Evolutionary conservation across 37 sponge, comb jelly and placozoan species (phyloP), one percentile per base, ranked within the genome.

Genomic region (Bolinopsis microptera): DNA sequence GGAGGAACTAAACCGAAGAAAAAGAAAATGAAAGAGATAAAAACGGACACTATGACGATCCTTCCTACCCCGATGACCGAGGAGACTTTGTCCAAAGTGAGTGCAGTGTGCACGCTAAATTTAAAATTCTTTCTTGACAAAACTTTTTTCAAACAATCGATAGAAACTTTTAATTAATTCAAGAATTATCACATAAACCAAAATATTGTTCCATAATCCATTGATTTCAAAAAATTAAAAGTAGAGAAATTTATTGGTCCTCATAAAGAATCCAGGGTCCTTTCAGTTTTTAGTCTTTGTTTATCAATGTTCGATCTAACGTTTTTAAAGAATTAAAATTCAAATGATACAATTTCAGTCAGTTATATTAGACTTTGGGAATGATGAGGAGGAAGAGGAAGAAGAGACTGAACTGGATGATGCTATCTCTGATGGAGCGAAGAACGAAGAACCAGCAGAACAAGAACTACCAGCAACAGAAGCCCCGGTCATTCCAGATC

Each of bases 1-100:
- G 61, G 61, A 5, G 61, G 61, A 48, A 1, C 34, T 1, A 35
- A 32, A 0, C 28, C 28, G 36, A 31, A 31, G 22, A 32, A 77
- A 34, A 9, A 32, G 37, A 32, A 27, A 5, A 77, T 34, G 36
- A 77, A 77, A 1, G 80, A 77, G 33, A 77, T 77, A 33, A 77
- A 77, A 32, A 77, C 80, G 1, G 80, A 77, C 36, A 77, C 36
- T 18, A 77, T 77, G 80, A 77, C 80, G 1, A 77, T 77, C 27
- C 9, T 27, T 34, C 80, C 80, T 0, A 77, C 80, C 2, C 80
- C 80, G 0, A 13, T 77, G 5, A 77, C 33, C 35, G 9, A 28
- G 33, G 35, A 77, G 33, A 77, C 80, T 33, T 18, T 77, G 21
- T 8, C 27, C 27, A 8, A 31, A 36, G 80, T 77, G 80, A 77